Base-by-base conservation (phyloP, 2,797 vertebrate species). In the Melanotaenia pygmaea region DNA sequence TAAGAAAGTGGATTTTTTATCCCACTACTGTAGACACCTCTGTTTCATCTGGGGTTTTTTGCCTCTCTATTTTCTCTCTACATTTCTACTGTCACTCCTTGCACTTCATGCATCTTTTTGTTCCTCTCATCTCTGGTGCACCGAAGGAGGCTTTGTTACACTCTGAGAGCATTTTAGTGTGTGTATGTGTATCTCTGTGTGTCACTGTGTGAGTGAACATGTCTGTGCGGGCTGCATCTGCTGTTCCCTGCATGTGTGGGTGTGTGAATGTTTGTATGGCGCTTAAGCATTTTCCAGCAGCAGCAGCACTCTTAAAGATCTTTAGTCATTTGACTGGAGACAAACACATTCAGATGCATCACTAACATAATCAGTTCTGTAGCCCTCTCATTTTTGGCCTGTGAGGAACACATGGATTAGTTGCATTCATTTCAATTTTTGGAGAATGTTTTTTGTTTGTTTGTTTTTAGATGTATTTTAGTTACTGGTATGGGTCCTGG, bases 61-160 rank as follows among this genome's bases (percentile, higher is more conserved):
- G 54, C 45, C 64, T 59, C 35, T 61, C 56, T 7, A 34, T 65
- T 53, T 65, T 59, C 35, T 63, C 28, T 18, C 14, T 64, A 59
- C 60, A 64, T 89, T 67, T 79, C 69, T 69, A 72, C 74, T 88
- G 84, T 88, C 83, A 85, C 77, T 81, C 68, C 40, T 53, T 73
- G 64, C 76, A 58, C 71, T 67, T 64, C 53, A 30, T 53, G 71
- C 70, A 77, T 83, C 77, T 88, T 77, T 77, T 43, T 53, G 28
- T 71, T 56, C 57, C 63, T 89, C 73, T 86, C 76, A 86, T 90
- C 76, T 81, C 76, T 62, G 70, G 24, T 72, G 69, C 74, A 64
- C 74, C 22, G 43, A 75, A 30, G 67, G 86, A 85, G 64, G 38
- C 73, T 86, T 85, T 80, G 70, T 78, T 80, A 72, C 34, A 1